Evolutionary conservation across 1,140 invertebrate species (phyloP), one percentile per base, ranked within the genome.

Genomic region (Bombyx mandarina): DNA sequence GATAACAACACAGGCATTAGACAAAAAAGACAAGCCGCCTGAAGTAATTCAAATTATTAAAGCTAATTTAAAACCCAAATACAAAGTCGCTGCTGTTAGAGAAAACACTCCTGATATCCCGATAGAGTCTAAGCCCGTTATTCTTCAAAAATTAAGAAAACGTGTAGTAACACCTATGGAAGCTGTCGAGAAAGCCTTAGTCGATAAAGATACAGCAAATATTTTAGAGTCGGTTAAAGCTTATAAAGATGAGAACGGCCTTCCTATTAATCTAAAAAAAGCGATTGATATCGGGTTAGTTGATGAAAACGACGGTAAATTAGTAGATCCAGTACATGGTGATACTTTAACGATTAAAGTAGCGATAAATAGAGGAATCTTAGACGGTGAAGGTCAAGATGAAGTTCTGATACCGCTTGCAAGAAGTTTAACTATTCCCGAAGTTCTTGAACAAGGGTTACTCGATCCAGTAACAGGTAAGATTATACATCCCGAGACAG

Each of bases 401-500:
- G 91, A 95, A 77, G 77, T 94, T 58, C 85, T 98, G 43, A 89
- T 98, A 68, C 96, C 97, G 44, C 76, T 96, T 63, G 95, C 92
- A 47, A 92, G 92, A 73, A 94, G 93, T 78, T 79, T 98, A 44
- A 93, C 94, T 22, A 86, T 98, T 60, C 93, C 95, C 12, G 94
- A 94, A 86, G 86, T 97, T 56, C 90, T 95, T 49, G 90, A 92
- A 64, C 95, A 96, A 84, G 97, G 96, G 58, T 88, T 98, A 10
- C 91, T 96, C 61, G 93, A 97, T 81, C 88, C 91, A n/a, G 73
- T 90, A 18, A 92, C 92, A 45, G 92, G 93, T 57, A 94, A 93
- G 79, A 94, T 99, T 62, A 92, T 97, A 57, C 96, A 99, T 86
- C 97, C 97, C 7, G 95, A 97, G 89, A 95, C 94, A 18, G 95